Evolutionary conservation across 2,797 vertebrate species (phyloP).

Genomic region (Chrysocyon brachyurus): DNA sequence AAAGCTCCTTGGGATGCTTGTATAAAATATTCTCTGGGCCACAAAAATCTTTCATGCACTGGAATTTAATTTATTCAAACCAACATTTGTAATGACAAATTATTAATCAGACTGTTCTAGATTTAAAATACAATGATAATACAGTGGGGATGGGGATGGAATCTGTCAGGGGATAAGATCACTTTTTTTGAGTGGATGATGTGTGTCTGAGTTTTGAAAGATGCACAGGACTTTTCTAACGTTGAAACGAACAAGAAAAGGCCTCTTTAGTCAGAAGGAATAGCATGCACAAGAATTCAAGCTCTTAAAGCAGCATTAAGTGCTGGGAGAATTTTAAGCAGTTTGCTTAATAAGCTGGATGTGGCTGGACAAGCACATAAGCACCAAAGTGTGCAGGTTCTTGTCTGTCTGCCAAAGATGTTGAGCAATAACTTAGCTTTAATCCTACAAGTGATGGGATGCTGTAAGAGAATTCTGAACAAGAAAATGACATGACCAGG

Average conservation of each 20-base stretch:
- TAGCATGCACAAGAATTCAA: background rate
- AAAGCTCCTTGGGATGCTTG: background rate
- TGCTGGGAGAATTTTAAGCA: constrained; percentile 15
- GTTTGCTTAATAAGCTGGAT: constrained; percentile 37
- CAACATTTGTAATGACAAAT: background rate
- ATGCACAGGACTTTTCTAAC: background rate
- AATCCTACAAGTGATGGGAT: constrained; percentile 54
- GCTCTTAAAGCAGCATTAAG: background rate
- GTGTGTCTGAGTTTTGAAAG: background rate
- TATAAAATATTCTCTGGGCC: background rate
- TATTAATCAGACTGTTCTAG: background rate
- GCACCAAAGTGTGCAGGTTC: constrained; percentile 20
- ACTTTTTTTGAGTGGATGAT: background rate
- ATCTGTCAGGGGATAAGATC: background rate
- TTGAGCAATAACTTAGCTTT: constrained; percentile 58
- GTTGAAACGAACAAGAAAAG: constrained; percentile 6
- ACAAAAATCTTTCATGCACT: background rate
- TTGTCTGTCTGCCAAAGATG: background rate
- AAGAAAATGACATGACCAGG: constrained; percentile 49
- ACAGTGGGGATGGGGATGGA: fast-evolving
- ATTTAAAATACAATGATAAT: background rate
- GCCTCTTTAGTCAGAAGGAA: background rate
- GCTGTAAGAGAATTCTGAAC: constrained; percentile 51
- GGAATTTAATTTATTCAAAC: constrained; percentile 22
- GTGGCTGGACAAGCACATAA: constrained; percentile 9